phyloP scores from a whole-genome alignment of 2,888 invertebrate genomes.

The Drosophila planitibia region DNA sequence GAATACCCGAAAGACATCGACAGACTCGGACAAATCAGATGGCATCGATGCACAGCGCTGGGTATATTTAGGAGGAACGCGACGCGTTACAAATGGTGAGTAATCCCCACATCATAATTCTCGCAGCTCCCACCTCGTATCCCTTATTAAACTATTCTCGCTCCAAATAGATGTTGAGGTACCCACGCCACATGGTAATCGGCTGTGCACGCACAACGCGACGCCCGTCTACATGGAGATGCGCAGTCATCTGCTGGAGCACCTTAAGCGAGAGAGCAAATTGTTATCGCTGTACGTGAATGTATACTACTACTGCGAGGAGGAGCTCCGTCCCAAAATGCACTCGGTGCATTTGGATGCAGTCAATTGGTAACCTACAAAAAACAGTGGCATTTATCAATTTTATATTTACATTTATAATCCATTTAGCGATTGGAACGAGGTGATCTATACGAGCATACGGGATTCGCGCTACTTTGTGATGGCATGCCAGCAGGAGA shows the following conservation, averaged over 20 bases:
- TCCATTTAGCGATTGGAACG: constrained; percentile 65
- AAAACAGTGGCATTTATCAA: neutral
- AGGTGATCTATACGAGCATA: constrained; percentile 82
- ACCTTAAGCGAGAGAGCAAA: constrained; percentile 80
- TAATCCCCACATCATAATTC: neutral
- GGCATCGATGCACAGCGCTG: constrained; percentile 60
- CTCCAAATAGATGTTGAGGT: constrained; percentile 81
- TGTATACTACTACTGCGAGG: constrained; percentile 83
- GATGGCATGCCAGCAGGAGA: constrained; percentile 84
- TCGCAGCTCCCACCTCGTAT: neutral
- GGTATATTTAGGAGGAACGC: constrained; percentile 81
- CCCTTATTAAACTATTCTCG: neutral
- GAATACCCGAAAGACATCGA: constrained; percentile 2
- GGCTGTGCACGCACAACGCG: constrained; percentile 83
- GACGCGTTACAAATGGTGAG: constrained; percentile 77
- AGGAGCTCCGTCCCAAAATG: constrained; percentile 78
- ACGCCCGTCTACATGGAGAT: constrained; percentile 84
- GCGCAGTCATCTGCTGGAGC: constrained; percentile 78
- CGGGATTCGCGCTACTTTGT: constrained; percentile 84
- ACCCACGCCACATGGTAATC: constrained; percentile 78
- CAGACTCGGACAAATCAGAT: constrained; percentile 21
- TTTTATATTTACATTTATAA: neutral
- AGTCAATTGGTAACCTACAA: constrained; percentile 76
- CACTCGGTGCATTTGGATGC: constrained; percentile 84
- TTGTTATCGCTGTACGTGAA: constrained; percentile 84